Percentiles rank a stretch among this genome's conserved stretches.
phyloP scores from a whole-genome alignment of 2,888 invertebrate genomes.

The Microplitis deprimator region DNA sequence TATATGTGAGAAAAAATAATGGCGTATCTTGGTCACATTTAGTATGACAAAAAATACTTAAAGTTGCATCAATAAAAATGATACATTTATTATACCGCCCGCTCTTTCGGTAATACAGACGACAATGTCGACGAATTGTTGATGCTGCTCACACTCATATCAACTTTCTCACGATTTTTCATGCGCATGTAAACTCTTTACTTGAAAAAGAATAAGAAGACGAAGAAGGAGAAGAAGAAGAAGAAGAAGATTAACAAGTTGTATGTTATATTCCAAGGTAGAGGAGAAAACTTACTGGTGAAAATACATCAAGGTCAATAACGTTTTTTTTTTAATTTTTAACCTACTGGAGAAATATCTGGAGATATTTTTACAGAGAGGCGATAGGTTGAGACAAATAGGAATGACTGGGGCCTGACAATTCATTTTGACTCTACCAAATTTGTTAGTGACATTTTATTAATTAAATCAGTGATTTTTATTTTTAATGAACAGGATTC shows the following conservation, averaged over 20 bases:
- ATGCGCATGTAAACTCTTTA: constrained; percentile 8
- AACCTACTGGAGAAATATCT: no score
- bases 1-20: neutral
- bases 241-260: constrained; percentile 3
- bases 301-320: no score
- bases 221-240: neutral
- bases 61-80: neutral
- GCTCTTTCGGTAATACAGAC: constrained; percentile 23
- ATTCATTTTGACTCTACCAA: no score
- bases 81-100: constrained; percentile 45
- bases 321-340: no score
- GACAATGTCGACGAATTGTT: constrained; percentile 15
- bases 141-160: constrained; percentile 33
- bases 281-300: no score
- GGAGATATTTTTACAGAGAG: no score
- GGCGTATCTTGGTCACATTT: neutral
- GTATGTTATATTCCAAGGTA: no score
- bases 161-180: constrained; percentile 60
- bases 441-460: no score
- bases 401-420: no score
- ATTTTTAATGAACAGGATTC: no score
- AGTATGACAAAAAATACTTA: neutral
- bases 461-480: no score
- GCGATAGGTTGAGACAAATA: no score
- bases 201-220: neutral